Conservation (phyloP, 2,797 vertebrate genomes). For the Crypturellus tataupa region DNA sequence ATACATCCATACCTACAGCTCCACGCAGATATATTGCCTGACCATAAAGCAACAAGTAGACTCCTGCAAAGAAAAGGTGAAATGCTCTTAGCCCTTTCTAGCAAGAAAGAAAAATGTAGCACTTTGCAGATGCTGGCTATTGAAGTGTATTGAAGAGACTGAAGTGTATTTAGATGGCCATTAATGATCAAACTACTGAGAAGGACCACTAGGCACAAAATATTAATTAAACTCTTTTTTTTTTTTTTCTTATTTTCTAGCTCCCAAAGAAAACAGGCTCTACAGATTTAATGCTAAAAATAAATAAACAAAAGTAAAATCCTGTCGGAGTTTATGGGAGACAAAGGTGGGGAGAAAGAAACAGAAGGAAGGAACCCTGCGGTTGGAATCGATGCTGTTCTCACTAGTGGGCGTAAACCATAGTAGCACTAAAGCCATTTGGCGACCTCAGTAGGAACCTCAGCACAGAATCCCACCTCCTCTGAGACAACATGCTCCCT, state of each 20-base stretch:
- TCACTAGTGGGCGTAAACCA: not conserved
- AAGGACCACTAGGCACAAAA: not conserved
- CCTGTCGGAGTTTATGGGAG: not conserved
- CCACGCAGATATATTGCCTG: not conserved
- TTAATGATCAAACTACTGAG: not conserved
- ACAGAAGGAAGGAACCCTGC: not conserved
- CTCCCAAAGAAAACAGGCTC: not conserved
- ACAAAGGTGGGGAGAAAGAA: rapidly evolving
- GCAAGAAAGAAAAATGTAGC: not conserved
- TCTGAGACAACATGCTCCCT: not conserved
- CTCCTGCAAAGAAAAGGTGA: not conserved
- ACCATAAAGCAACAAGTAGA: not conserved
- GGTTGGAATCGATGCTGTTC: not conserved
- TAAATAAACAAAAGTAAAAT: not conserved
- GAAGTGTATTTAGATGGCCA: not conserved
- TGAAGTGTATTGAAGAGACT: not conserved
- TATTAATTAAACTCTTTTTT: not conserved
- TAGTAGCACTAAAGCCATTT: not conserved
- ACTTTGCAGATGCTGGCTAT: not conserved
- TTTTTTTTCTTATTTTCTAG: not conserved
- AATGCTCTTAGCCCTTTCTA: not conserved
- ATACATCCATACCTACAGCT: rapidly evolving
- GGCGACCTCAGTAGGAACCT: rapidly evolving
- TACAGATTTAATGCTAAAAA: not conserved
- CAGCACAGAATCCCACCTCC: not conserved